Percentiles rank a stretch among this genome's conserved stretches.
phyloP scores from a whole-genome alignment of 2,113 vertebrate genomes.

The Syngnathus floridae region DNA sequence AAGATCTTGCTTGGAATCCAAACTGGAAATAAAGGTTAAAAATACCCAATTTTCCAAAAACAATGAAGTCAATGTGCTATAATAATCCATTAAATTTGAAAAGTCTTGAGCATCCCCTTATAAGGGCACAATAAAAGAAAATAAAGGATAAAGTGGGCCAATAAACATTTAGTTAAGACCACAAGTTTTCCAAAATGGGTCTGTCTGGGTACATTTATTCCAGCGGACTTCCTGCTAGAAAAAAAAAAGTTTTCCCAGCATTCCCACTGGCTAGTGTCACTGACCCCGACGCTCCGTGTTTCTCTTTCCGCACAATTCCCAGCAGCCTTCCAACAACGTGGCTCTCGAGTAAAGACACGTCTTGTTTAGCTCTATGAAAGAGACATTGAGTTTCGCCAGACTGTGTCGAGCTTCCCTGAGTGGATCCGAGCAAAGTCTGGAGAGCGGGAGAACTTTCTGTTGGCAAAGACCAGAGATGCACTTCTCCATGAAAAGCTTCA shows the following conservation, averaged over 20 bases:
- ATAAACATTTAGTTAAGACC: background rate
- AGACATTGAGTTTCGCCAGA: conserved; percentile 13
- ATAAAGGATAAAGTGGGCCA: no score
- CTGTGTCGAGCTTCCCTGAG: conserved; percentile 10
- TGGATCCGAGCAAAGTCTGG: background rate
- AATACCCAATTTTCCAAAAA: background rate
- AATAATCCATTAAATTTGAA: no score
- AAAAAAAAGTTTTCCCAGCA: background rate
- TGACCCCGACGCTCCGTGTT: conserved; percentile 32
- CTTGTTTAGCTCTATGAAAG: conserved; percentile 32
- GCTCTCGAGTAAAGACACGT: conserved; percentile 8
- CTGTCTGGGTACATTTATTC: background rate
- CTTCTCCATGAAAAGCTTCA: conserved; percentile 23
- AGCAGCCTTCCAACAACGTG: background rate
- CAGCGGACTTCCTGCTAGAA: conserved; percentile 17
- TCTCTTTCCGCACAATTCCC: conserved; percentile 27
- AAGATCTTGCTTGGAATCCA: no score
- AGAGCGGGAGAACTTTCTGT: conserved; percentile 13
- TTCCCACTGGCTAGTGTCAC: conserved; percentile 5
- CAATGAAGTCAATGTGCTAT: no score
- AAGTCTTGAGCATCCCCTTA: no score
- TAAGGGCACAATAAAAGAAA: no score
- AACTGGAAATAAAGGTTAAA: no score
- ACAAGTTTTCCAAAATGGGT: background rate
- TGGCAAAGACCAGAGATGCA: background rate